Evolutionary conservation across 2,888 invertebrate genomes (phyloP).

Genomic region (Crematogaster levior): DNA sequence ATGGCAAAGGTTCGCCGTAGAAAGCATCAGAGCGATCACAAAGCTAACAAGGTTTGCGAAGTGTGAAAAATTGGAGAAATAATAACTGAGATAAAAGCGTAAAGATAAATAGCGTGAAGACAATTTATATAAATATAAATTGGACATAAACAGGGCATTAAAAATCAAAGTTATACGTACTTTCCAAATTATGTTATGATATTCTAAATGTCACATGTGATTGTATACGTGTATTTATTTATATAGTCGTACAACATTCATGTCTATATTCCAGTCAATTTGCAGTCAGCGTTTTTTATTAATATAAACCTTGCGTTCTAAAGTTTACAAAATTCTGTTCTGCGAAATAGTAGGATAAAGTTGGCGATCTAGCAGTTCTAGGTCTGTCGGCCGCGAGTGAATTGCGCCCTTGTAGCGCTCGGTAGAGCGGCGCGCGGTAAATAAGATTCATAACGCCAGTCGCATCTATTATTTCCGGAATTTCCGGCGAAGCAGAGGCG

Average conservation of each 20-base stretch:
- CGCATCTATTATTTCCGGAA: conserved; percentile 63
- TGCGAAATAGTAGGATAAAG: conserved; percentile 2
- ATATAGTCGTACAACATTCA: too few relatives aligned
- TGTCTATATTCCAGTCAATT: background rate
- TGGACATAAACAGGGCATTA: background rate
- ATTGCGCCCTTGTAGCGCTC: conserved; percentile 30
- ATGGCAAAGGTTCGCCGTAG: conserved; percentile 19
- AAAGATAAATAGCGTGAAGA: too few relatives aligned
- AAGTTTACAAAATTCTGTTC: conserved; percentile 8
- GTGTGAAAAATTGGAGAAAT: background rate
- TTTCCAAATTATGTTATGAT: background rate
- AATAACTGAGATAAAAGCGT: background rate
- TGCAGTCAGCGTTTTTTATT: background rate
- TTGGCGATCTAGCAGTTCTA: conserved; percentile 18
- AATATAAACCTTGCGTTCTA: background rate
- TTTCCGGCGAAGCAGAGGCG: conserved; percentile 30
- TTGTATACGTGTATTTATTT: too few relatives aligned
- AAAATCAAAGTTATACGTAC: background rate
- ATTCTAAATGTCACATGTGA: too few relatives aligned
- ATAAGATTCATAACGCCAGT: conserved; percentile 64
- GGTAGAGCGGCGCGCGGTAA: conserved; percentile 39
- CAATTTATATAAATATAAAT: background rate
- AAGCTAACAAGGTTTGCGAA: background rate
- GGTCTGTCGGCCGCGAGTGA: conserved; percentile 34
- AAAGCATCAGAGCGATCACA: background rate